phyloP scores from a whole-genome alignment of 2,888 invertebrate species.

The Leucoptera coffeella region DNA sequence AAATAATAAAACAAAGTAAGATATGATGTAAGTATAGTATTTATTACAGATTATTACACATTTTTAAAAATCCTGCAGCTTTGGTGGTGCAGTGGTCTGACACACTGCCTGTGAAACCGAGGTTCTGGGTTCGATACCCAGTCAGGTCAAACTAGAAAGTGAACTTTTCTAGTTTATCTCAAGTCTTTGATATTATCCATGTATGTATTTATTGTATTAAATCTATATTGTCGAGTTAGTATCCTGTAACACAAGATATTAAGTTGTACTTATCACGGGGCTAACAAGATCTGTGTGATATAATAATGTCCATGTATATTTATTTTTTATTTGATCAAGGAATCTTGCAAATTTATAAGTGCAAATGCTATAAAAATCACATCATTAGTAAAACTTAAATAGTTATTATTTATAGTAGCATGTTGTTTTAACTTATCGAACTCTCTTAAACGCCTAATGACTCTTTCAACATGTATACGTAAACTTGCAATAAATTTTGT shows the following conservation, averaged over 20 bases:
- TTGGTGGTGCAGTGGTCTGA: too few relatives aligned
- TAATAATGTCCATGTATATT: not conserved
- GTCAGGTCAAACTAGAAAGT: too few relatives aligned
- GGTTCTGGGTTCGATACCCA: too few relatives aligned
- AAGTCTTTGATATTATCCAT: not conserved
- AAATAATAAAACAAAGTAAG: too few relatives aligned
- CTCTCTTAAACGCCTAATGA: conserved; percentile 5
- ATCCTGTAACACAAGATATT: not conserved
- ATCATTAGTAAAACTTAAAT: conserved; percentile 2
- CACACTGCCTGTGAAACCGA: too few relatives aligned
- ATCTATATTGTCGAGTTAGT: not conserved
- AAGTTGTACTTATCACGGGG: not conserved
- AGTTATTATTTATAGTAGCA: conserved; percentile 1
- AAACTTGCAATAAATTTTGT: conserved; percentile 6
- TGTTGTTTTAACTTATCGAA: conserved; percentile 4
- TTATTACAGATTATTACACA: too few relatives aligned
- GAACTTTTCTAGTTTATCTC: too few relatives aligned
- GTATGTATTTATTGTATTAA: not conserved
- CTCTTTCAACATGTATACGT: conserved; percentile 5
- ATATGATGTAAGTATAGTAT: too few relatives aligned
- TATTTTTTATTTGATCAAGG: conserved; percentile 4
- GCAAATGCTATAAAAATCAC: conserved; percentile 3
- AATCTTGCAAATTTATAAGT: conserved; percentile 3
- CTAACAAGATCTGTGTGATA: not conserved
- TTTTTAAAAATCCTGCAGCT: too few relatives aligned